Evolutionary conservation across 2,888 invertebrate genomes (phyloP), one percentile per base, ranked within the genome.

Genomic region (Eupithecia exiguata): DNA sequence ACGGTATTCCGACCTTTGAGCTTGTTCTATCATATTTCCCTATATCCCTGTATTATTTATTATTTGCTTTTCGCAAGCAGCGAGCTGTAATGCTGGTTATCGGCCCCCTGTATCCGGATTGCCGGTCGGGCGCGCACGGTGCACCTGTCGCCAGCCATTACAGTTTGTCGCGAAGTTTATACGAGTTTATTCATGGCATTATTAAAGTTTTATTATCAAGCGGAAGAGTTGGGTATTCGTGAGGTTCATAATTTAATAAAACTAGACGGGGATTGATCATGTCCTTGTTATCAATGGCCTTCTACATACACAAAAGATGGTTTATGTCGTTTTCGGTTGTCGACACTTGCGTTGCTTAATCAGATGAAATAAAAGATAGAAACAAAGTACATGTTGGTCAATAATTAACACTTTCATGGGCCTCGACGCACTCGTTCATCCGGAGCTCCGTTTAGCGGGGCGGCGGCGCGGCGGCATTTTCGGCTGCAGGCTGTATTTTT

Each of bases 121-220:
- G 84, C 84, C 89, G 92, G 86, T 88, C 80, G 87, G 84, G 79
- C 85, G 90, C 84, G 79, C 90, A 87, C 85, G 84, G 81, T 87
- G 87, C 93, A 94, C 93, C 93, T 94, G 93, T 91, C 92, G 87
- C 85, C 75, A 74, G 49, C 49, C 49, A 53, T 49, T 53, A 53
- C 5, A 53, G 70, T 73, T 63, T 63, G 70, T 67, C 62, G 66
- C 69, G 70, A 73, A 79, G 72, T 76, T 72, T 70, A 65, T 65
- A 75, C 63, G 71, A 74, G 71, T 72, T 69, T 69, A 69, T 74
- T 58, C 21, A 58, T 21, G 25, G 25, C 14, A n/a, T 5, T 58
- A 58, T 25, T 58, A 14, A 25, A 58, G 58, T 58, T 58, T 58
- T 58, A 58, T 25, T 25, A 58, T 25, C 21, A 1, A 10, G 53